Evolutionary conservation across 2,888 invertebrate species (phyloP), one percentile per base, ranked within the genome.

Genomic region (Zhuqinia jingwanae): DNA sequence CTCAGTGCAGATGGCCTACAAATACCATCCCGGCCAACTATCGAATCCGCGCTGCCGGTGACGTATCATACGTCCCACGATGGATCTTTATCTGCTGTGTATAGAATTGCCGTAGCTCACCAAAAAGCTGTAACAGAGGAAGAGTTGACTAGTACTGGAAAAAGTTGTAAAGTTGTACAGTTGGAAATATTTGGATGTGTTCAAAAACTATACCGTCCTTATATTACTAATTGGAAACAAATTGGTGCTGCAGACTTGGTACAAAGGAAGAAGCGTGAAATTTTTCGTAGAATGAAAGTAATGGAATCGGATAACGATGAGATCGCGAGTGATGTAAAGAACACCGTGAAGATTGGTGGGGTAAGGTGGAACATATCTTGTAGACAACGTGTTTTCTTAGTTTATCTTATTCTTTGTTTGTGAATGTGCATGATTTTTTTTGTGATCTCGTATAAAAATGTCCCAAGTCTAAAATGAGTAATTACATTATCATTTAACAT

Each of bases 151-250:
- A 25, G 30, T 22, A 11, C 17, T 45, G 20, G 65, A 65, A 17
- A 6, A 36, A 17, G 65, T 45, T 17, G 60, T 25, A 0, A 17
- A 17, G 20, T 45, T 58, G 60, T 60, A 2, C 58, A 42, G 3
- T 58, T 50, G 8, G 87, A 87, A 50, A 47, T 87, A 11, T 58
- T 56, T 70, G 77, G 68, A 3, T 87, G 87, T 17, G 70, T 87
- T 0, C 87, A 87, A 50, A 63, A 65, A n/a, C 5, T 76, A 1
- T 58, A 76, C 25, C 30, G 36, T 22, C 27, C 63, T 17, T 75
- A 75, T 2, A 81, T 87, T 8, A 47, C 84, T 3, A 65, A 68
- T 8, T 87, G 87, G 87, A 84, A 75, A 22, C 79, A 68, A 58
- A 80, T 87, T 27, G 84, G 68, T 13, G 68, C 65, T 75, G 17